These are phyloP conservation scores for Pogonognathellus flavescens DNA, from an alignment of 1,140 invertebrate species.

Conservation along the genomic window DNA sequence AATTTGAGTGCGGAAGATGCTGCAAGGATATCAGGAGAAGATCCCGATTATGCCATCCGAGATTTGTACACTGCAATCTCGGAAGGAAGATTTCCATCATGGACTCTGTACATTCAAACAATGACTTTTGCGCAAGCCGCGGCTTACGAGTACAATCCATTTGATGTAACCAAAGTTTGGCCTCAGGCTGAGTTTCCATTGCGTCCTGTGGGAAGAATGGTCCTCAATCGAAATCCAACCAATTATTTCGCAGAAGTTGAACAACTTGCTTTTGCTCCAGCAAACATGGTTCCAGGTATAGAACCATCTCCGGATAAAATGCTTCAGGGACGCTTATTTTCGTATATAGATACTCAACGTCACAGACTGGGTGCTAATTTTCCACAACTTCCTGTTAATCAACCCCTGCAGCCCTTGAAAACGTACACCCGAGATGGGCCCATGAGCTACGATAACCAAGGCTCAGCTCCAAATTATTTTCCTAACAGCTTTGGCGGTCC, in stretches of 20 bases:
- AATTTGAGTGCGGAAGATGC: slow-evolving; percentile 76
- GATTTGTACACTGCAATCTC: slow-evolving; percentile 84
- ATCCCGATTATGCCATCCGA: slow-evolving; percentile 82
- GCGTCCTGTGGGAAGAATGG: slow-evolving; percentile 76
- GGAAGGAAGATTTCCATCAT: slow-evolving; percentile 79
- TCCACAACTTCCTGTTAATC: slow-evolving; percentile 93
- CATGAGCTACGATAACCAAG: slow-evolving; percentile 76
- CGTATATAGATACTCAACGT: slow-evolving; percentile 94
- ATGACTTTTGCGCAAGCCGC: slow-evolving; percentile 83
- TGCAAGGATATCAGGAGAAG: slow-evolving; percentile 73
- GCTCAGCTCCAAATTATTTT: slow-evolving; percentile 76
- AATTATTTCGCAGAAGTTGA: slow-evolving; percentile 78
- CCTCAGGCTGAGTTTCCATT: slow-evolving; percentile 76
- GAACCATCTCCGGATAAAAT: slow-evolving; percentile 76
- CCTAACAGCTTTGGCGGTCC: slow-evolving; percentile 83
- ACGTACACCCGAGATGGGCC: slow-evolving; percentile 94
- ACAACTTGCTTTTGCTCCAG: slow-evolving; percentile 78
- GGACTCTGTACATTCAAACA: slow-evolving; percentile 76
- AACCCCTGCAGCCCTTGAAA: slow-evolving; percentile 74
- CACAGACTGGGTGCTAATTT: slow-evolving; percentile 94
- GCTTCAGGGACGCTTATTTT: slow-evolving; percentile 87
- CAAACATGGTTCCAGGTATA: slow-evolving; percentile 77
- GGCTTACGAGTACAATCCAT: slow-evolving; percentile 74
- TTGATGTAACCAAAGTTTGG: slow-evolving; percentile 73
- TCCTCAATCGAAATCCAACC: slow-evolving; percentile 74